Evolutionary conservation across 2,797 vertebrate genomes (phyloP).

Genomic region (Phyllotis vaccarum): DNA sequence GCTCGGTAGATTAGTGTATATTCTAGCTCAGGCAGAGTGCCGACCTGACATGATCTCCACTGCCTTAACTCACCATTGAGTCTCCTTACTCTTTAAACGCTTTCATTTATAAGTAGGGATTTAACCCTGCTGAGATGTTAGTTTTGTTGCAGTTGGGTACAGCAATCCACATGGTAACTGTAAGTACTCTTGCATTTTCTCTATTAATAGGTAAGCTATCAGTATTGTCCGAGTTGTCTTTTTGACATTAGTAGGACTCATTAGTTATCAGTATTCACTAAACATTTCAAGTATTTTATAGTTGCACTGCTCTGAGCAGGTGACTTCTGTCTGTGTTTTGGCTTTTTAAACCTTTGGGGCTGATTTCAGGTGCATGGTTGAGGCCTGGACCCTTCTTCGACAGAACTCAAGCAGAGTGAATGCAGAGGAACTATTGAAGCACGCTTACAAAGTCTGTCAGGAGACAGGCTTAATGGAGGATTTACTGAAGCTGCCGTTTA

Average conservation of each 20-base stretch:
- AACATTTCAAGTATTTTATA: constrained; percentile 5
- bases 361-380: constrained; percentile 92
- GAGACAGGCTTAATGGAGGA: constrained; percentile 95
- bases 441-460: constrained; percentile 94
- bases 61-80: too few species aligned
- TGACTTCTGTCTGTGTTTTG: background rate
- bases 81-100: too few species aligned
- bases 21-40: too few species aligned
- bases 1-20: too few species aligned
- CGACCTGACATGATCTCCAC: too few species aligned
- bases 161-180: too few species aligned
- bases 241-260: background rate
- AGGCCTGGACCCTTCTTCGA: constrained; percentile 94
- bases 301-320: background rate
- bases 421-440: constrained; percentile 91
- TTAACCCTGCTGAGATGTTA: too few species aligned
- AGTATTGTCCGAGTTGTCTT: background rate
- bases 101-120: too few species aligned
- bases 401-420: constrained; percentile 92
- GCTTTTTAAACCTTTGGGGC: constrained; percentile 48
- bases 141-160: too few species aligned
- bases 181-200: too few species aligned
- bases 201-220: too few species aligned
- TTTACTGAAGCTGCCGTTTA: constrained; percentile 95
- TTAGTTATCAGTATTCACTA: background rate